Conservation (phyloP, 2,113 vertebrate species). For the Candoia aspera region DNA sequence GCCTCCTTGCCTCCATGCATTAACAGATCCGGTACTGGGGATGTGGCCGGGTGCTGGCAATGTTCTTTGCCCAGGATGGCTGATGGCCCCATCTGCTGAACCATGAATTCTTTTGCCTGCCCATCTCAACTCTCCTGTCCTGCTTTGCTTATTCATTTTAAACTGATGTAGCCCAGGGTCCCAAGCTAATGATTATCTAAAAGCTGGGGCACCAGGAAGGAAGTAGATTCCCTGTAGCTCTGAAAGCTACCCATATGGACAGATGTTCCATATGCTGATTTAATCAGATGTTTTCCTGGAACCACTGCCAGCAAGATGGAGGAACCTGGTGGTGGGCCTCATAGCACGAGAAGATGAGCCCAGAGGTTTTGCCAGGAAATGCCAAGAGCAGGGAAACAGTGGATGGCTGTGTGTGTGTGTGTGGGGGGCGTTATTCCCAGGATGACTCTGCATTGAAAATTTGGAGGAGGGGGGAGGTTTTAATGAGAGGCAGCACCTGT, state of each 20-base stretch:
- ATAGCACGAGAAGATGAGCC: too few relatives aligned
- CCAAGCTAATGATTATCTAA: background rate
- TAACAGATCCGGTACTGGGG: too few relatives aligned
- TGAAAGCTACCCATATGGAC: conserved; percentile 22
- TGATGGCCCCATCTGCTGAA: background rate
- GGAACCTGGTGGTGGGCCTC: background rate
- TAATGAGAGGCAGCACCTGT: too few relatives aligned
- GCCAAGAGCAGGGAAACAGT: too few relatives aligned
- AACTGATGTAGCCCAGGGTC: conserved; percentile 26
- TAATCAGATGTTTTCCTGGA: conserved; percentile 48
- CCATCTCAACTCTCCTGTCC: background rate
- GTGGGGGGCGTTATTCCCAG: too few relatives aligned
- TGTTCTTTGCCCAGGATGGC: too few relatives aligned
- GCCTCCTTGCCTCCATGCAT: too few relatives aligned
- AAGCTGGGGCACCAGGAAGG: background rate
- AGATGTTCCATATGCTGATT: conserved; percentile 70
- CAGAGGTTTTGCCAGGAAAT: too few relatives aligned
- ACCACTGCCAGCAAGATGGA: background rate
- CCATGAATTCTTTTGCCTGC: background rate
- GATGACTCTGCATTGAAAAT: too few relatives aligned
- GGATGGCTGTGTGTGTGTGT: too few relatives aligned
- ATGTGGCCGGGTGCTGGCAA: too few relatives aligned
- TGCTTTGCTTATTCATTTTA: conserved; percentile 13
- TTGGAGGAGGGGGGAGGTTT: too few relatives aligned
- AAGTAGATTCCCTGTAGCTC: background rate